Conservation (phyloP, 2,113 vertebrate genomes). For the Gallinago undulata region DNA sequence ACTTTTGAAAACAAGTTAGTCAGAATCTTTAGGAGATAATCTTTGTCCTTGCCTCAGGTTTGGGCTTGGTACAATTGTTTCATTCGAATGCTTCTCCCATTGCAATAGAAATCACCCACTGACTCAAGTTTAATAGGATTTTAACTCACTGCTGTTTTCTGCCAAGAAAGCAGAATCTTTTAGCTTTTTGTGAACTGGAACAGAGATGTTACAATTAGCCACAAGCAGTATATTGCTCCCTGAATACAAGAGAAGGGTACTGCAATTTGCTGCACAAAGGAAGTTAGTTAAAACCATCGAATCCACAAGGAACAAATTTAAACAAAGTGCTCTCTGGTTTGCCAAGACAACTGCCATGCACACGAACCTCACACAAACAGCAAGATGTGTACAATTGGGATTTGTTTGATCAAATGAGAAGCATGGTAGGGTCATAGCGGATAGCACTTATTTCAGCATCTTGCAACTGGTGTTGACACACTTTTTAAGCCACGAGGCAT, state of each 20-base stretch:
- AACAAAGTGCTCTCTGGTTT: not conserved
- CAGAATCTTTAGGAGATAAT: not conserved
- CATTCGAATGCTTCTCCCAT: not conserved
- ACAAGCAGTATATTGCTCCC: not conserved
- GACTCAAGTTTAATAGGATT: not conserved
- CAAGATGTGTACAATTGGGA: not conserved
- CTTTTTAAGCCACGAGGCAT: not conserved
- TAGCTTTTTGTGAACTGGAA: not conserved
- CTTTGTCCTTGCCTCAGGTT: not conserved
- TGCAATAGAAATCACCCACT: not conserved
- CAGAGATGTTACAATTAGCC: constrained; percentile 42
- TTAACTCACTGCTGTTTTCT: constrained; percentile 26
- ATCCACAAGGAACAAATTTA: not conserved
- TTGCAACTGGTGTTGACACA: not conserved
- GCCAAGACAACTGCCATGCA: not conserved
- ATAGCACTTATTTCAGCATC: not conserved
- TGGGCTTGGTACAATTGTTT: not conserved
- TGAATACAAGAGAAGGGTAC: constrained; percentile 25
- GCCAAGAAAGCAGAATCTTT: constrained; percentile 14
- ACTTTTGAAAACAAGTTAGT: not conserved
- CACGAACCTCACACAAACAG: not conserved
- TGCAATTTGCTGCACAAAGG: not conserved
- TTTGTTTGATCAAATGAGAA: not conserved
- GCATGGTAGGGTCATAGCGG: not conserved
- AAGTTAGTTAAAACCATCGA: not conserved